These are phyloP conservation scores for Hyposoter didymator DNA, from an alignment of 2,888 invertebrate species.

Conservation along the genomic window DNA sequence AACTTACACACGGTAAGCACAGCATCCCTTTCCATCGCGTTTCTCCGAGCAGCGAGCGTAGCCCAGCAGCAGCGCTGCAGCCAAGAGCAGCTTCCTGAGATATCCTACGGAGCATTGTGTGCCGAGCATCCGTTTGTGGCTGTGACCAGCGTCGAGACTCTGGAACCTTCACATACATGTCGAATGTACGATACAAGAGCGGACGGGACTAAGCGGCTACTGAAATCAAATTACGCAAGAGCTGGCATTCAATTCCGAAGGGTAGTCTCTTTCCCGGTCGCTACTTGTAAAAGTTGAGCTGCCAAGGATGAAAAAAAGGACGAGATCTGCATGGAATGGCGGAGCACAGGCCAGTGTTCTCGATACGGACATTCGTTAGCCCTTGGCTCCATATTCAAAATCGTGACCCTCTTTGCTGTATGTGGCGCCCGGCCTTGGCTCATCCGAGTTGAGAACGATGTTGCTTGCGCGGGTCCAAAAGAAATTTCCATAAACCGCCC, in stretches of 20 bases:
- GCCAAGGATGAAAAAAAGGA: constrained; percentile 53
- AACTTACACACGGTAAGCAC: constrained; percentile 7
- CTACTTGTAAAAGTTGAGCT: constrained; percentile 20
- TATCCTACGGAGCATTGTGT: not conserved
- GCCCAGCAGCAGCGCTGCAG: not conserved
- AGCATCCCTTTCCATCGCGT: constrained; percentile 28
- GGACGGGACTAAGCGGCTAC: constrained; percentile 36
- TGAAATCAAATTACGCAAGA: constrained; percentile 68
- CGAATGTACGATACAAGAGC: constrained; percentile 51
- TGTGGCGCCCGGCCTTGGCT: constrained; percentile 45
- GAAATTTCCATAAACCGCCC: constrained; percentile 79
- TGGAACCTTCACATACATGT: constrained; percentile 10
- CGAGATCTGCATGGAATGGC: constrained; percentile 36
- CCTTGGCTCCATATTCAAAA: constrained; percentile 23
- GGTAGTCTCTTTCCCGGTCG: constrained; percentile 38
- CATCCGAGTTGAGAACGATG: constrained; percentile 56
- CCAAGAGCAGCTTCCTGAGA: constrained; percentile 35
- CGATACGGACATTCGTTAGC: constrained; percentile 32
- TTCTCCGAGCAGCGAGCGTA: constrained; percentile 13
- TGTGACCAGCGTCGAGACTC: constrained; percentile 17
- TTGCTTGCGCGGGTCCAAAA: constrained; percentile 69
- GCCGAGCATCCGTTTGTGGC: constrained; percentile 9
- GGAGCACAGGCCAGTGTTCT: constrained; percentile 22
- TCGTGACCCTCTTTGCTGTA: constrained; percentile 36
- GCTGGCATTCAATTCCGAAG: constrained; percentile 63